Base-by-base conservation (phyloP, 2,113 vertebrate species). In the Turdus rufiventris region DNA sequence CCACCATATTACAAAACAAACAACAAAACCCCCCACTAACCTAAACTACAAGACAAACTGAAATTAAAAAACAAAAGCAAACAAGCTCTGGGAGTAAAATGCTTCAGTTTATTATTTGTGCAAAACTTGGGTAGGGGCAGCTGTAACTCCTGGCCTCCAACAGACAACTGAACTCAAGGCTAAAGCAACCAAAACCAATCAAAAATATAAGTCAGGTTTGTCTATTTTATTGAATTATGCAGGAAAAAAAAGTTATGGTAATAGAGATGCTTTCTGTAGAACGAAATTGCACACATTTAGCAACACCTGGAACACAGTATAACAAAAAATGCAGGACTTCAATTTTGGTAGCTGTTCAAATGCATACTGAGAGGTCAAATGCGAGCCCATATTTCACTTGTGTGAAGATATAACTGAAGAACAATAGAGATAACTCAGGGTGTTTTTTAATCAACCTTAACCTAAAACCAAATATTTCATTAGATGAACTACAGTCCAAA, bases 271-370 rank as follows among this genome's bases (percentile, higher is more conserved):
- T 66, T 90, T 91, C 38, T 76, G 78, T 38, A 68, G 71, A 83
- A 88, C 14, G 40, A 90, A 85, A 80, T 4, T 28, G 54, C 72
- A 90, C 57, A 66, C 10, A 83, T 51, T 85, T 34, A 93, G 47
- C 72, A 94, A 83, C 51, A 93, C 40, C 61, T 86, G 48, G 60
- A 96, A 91, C 61, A 47, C 38, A 91, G 29, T 20, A 14, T n/a
- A 86, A 95, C 58, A 84, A 89, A 93, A 91, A 94, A 75, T 18
- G 57, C 60, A 81, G 34, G 60, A 86, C 63, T 93, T 89, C 43
- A 43, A 36, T 83, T 93, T 74, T 84, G 83, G 82, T 88, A 85
- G 70, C 82, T 88, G 79, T 77, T 97, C 95, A 96, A 94, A 95
- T 34, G 29, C 74, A 70, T 48, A 81, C 45, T 95, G 31, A 60